Percentiles rank a stretch among this genome's conserved stretches.
Conservation (phyloP, 2,113 vertebrate genomes). For the Chaetodon auriga region DNA sequence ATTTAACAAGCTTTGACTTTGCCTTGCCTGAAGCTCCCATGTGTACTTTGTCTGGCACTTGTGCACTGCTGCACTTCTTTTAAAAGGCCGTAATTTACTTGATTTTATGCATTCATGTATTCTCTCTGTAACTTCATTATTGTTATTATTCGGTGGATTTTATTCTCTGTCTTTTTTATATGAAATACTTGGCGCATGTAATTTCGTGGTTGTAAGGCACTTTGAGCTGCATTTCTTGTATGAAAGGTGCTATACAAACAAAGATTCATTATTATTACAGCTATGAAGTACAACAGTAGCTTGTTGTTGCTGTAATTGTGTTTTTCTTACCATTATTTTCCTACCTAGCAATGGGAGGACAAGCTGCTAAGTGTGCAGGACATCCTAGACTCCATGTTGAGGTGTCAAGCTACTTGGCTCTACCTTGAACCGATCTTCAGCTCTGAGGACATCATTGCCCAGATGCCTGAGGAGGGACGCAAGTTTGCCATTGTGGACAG, state of each 20-base stretch:
- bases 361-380: conserved; percentile 90
- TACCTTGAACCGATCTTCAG: conserved; percentile 96
- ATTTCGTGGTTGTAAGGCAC: no score
- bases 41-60: no score
- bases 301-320: not conserved
- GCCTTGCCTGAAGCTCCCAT: no score
- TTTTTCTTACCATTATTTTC: not conserved
- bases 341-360: conserved; percentile 89
- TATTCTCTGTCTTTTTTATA: no score
- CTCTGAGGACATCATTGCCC: conserved; percentile 92
- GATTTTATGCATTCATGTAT: no score
- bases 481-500: conserved; percentile 91
- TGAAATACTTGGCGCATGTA: no score
- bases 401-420: conserved; percentile 92
- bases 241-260: not conserved
- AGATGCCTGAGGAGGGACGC: conserved; percentile 94
- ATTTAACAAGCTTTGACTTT: no score
- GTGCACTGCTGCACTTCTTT: no score
- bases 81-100: no score
- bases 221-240: no score
- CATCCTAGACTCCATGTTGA: conserved; percentile 90
- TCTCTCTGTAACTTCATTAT: no score
- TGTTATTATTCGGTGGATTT: no score
- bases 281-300: not conserved
- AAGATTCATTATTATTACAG: not conserved